A percentile compares a stretch with the other conserved stretches of the same genome.
Conservation (phyloP, 2,888 invertebrate genomes). For the Machimus atricapillus region DNA sequence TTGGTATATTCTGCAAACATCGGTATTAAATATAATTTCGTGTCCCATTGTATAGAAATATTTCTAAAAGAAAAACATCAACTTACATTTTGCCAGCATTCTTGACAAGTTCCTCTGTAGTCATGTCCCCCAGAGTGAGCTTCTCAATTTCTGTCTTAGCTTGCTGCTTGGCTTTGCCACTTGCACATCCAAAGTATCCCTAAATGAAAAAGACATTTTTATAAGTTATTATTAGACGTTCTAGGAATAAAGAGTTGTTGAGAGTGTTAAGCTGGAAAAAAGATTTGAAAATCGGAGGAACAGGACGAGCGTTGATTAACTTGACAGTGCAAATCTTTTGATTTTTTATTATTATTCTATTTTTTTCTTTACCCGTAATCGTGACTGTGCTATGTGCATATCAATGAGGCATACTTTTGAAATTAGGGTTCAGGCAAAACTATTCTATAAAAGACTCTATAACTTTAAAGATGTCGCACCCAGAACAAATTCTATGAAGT, state of each 20-base stretch:
- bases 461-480: too few relatives aligned
- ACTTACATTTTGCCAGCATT: conserved; percentile 92
- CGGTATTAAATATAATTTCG: background rate
- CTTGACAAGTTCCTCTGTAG: conserved; percentile 85
- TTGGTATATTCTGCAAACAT: conserved; percentile 75
- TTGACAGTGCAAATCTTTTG: too few relatives aligned
- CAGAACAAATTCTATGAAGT: too few relatives aligned
- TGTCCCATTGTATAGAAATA: background rate
- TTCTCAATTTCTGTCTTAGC: conserved; percentile 99
- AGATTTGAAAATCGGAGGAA: too few relatives aligned
- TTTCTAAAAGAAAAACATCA: background rate
- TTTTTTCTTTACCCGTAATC: too few relatives aligned
- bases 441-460: too few relatives aligned
- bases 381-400: too few relatives aligned
- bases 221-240: background rate
- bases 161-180: conserved; percentile 98
- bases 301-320: too few relatives aligned
- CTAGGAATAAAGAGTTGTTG: background rate
- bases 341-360: too few relatives aligned
- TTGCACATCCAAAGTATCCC: conserved; percentile 96
- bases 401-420: too few relatives aligned
- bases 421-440: too few relatives aligned
- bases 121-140: conserved; percentile 84
- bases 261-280: too few relatives aligned
- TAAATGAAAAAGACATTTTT: conserved; percentile 55